Evolutionary conservation across 2,113 vertebrate genomes (phyloP).

Genomic region (Theropithecus gelada): DNA sequence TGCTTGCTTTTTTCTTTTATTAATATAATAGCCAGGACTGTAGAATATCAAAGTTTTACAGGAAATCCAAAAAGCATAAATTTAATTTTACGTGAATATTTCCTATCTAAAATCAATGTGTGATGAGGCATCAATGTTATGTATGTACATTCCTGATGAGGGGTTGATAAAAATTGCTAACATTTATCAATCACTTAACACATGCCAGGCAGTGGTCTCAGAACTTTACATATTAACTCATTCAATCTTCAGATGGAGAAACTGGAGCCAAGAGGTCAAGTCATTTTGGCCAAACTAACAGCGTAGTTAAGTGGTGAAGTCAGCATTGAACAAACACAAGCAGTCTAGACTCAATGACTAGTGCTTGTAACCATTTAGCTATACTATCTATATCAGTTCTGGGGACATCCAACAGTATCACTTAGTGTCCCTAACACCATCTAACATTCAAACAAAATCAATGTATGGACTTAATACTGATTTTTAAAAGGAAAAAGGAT

Average conservation of each 20-base stretch:
- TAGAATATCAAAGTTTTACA: background rate
- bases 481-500: background rate
- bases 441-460: slow-evolving; percentile 1
- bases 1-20: background rate
- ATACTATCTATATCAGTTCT: background rate
- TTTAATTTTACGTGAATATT: background rate
- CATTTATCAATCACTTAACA: background rate
- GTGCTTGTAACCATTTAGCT: background rate
- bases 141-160: background rate
- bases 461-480: background rate
- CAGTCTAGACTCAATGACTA: background rate
- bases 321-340: background rate
- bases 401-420: background rate
- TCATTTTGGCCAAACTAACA: background rate
- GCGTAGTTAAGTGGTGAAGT: background rate
- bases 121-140: background rate
- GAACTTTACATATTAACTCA: background rate
- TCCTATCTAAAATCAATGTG: background rate
- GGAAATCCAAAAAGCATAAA: background rate
- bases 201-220: background rate
- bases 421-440: background rate
- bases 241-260: background rate
- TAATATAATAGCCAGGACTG: background rate
- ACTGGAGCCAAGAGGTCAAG: background rate
- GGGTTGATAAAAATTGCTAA: background rate